Conservation (phyloP, 1,140 invertebrate genomes). For the Microplitis demolitor region DNA sequence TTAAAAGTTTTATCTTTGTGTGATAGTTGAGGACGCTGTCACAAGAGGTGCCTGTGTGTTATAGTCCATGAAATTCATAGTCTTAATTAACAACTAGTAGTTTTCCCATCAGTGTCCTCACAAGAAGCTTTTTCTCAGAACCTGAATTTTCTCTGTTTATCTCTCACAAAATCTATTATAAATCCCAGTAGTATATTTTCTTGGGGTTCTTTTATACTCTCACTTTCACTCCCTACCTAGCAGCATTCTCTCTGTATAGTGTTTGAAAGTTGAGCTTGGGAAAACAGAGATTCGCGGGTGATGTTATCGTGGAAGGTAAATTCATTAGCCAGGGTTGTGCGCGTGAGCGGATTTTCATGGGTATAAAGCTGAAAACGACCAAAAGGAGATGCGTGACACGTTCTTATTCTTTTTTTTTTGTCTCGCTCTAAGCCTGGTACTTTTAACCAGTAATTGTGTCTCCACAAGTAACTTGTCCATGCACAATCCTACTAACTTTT, state of each 20-base stretch:
- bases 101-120: neutral
- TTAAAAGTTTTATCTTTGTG: too few species aligned
- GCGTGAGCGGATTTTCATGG: neutral
- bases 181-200: neutral
- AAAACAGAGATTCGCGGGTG: conserved; percentile 9
- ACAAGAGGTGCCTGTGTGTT: too few species aligned
- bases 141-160: neutral
- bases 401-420: neutral
- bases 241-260: neutral
- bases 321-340: conserved; percentile 11
- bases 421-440: neutral
- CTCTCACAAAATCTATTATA: conserved; percentile 5
- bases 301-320: conserved; percentile 2
- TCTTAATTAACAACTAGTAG: conserved; percentile 4
- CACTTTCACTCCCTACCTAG: neutral
- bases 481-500: neutral
- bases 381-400: conserved; percentile 6
- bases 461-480: neutral
- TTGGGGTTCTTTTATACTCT: neutral
- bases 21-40: too few species aligned
- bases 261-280: neutral
- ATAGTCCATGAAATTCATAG: neutral
- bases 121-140: neutral
- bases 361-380: neutral
- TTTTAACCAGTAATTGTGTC: neutral